Base-by-base conservation (phyloP, 2,113 vertebrate genomes). In the Sardina pilchardus region DNA sequence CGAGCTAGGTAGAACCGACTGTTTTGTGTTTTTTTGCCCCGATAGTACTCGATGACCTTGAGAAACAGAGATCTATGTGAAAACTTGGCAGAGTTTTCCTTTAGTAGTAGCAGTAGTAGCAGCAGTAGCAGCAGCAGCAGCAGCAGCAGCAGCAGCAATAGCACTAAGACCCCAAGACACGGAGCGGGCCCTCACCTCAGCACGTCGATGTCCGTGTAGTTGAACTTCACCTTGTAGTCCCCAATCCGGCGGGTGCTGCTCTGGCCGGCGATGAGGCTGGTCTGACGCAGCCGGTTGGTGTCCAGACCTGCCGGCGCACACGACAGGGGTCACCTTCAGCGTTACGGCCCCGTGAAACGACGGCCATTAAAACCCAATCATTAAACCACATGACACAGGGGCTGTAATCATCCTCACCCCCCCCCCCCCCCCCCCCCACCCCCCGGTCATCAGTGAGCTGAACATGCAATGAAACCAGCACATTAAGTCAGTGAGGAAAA, bases 191-290 rank as follows among this genome's bases (percentile, higher is more conserved):
- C 96, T 94, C 88, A 99, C 98, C 98, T 98, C 89, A 99, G 96
- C 45, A 98, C 89, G 67, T 99, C 97, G 17, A 98, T 96, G 90
- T 99, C 98, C 5, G 94, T 96, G 92, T 97, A 99, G 95, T 96
- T 96, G 0, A 98, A 97, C 87, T 99, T 99, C 88, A 98, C 97
- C 89, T 96, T 93, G 93, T 99, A 99, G 91, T 99, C 98, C 82
- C 98, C 98, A 3, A 99, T 97, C 84, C 97, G 95, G 83, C 98
- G 94, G 85, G 97, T 98, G 92, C 98, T 99, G 91, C 95, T 96
- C 93, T 99, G 98, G 39, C 97, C 98, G 1, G 95, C 95, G 75
- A 99, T 96, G 90, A 95, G 90, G 14, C 97, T 96, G 1, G 96
- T 95, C 90, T 99, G 98, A 87, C 97, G 96, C 88, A 99, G 95